These are phyloP conservation scores for Bettongia penicillata DNA, from an alignment of 2,113 vertebrate genomes.

Conservation along the genomic window DNA sequence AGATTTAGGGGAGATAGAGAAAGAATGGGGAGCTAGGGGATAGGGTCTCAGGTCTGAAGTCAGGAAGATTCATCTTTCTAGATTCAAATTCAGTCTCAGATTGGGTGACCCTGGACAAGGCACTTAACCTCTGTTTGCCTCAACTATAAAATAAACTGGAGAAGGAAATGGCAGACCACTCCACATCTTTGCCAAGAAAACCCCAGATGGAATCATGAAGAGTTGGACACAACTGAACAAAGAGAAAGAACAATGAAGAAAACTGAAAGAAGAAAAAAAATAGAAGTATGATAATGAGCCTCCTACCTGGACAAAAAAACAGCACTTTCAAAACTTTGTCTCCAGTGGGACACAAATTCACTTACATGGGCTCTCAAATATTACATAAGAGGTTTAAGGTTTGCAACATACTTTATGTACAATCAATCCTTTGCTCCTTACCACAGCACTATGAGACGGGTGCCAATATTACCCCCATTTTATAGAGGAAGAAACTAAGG, in stretches of 20 bases:
- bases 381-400: not conserved
- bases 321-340: too few species aligned
- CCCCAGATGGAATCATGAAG: too few species aligned
- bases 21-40: not conserved
- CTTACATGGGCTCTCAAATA: not conserved
- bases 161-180: too few species aligned
- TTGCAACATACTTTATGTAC: not conserved
- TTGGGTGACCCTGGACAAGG: too few species aligned
- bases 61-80: not conserved
- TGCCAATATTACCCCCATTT: not conserved
- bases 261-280: not conserved
- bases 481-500: not conserved
- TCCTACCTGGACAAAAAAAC: too few species aligned
- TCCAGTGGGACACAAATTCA: not conserved
- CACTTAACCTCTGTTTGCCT: too few species aligned
- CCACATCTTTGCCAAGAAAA: too few species aligned
- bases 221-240: too few species aligned
- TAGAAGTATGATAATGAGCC: not conserved
- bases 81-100: too few species aligned
- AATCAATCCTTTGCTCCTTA: not conserved
- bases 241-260: not conserved
- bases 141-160: too few species aligned
- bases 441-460: not conserved
- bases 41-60: not conserved
- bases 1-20: not conserved